Base-by-base conservation (phyloP, 2,113 vertebrate species). In the Carollia perspicillata region DNA sequence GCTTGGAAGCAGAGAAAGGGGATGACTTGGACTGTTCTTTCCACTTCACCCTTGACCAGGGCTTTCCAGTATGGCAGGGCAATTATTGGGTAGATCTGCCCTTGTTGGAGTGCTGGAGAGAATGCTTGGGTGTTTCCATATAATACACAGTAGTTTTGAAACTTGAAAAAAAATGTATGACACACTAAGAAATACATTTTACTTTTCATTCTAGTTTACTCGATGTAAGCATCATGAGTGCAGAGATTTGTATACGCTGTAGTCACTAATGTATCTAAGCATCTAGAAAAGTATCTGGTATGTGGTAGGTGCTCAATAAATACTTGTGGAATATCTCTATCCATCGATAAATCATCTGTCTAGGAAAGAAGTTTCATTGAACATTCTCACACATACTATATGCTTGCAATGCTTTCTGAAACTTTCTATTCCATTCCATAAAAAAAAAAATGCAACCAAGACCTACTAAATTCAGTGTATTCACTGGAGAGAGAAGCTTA, bases 371-470 rank as follows among this genome's bases (percentile, higher is more conserved):
- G 13, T 84, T 91, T 81, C 10, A 55, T 44, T 60, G 78, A 40
- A 85, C 17, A 72, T 89, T 95, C 49, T 95, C 92, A 37, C 53
- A 63, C 8, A 83, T 89, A 55, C 60, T 78, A 18, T 89, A 65
- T 95, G 28, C 42, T 92, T 84, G 18, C 28, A 83, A 5, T 74
- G 26, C 18, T 72, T 94, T 81, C 51, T 90, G 65, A 72, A 91
- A 84, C 71, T 53, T 90, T 79, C 35, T 55, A 22, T 89, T 78
- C 30, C 18, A 40, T 75, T 83, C 2, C 11, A 74, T 80, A 94
- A 92, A 87, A 87, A 92, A 87, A 87, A 42, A 90, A 55, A 55
- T 63, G 55, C 14, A 79, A 18, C 49, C 35, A 91, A 95, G 63
- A 53, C 35, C 75, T 83, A 55, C 65, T 77, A 77, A 81, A 66